Conservation (phyloP, 2,888 invertebrate species). For the Papilio demoleus region DNA sequence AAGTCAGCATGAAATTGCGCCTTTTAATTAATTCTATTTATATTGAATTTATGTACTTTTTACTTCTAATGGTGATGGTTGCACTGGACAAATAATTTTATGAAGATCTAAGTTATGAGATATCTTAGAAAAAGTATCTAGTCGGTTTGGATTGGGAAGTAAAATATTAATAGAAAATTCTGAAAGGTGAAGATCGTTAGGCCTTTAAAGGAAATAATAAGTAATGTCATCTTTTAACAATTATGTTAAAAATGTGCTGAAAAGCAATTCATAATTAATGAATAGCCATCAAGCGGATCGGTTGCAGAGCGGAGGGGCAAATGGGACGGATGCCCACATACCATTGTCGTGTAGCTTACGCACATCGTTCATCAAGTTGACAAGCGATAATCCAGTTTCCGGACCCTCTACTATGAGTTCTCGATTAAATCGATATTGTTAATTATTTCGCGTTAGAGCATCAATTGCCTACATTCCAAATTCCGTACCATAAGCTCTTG, state of each 20-base stretch:
- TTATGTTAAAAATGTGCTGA: conserved; percentile 43
- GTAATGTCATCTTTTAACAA: conserved; percentile 7
- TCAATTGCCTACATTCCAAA: neutral
- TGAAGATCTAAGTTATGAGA: too few relatives aligned
- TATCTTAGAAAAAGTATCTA: too few relatives aligned
- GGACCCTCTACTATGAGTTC: conserved; percentile 60
- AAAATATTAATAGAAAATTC: neutral
- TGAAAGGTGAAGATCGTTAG: neutral
- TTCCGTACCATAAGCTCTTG: too few relatives aligned
- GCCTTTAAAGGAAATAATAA: neutral
- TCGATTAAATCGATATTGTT: conserved; percentile 44
- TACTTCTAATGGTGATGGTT: too few relatives aligned
- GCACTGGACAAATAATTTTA: too few relatives aligned
- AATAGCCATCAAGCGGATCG: conserved; percentile 68
- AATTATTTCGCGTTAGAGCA: conserved; percentile 18
- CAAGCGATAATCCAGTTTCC: conserved; percentile 83
- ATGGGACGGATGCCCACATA: conserved; percentile 76
- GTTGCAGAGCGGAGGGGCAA: conserved; percentile 59
- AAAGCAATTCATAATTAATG: conserved; percentile 74
- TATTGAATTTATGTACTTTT: too few relatives aligned
- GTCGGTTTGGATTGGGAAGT: too few relatives aligned
- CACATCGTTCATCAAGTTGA: conserved; percentile 82
- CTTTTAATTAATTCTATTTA: neutral
- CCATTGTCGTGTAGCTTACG: conserved; percentile 81
- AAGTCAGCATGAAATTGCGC: neutral